Percentiles rank a stretch among this genome's conserved stretches.
phyloP scores from a whole-genome alignment of 2,113 vertebrate genomes.

The Zosterops borbonicus region DNA sequence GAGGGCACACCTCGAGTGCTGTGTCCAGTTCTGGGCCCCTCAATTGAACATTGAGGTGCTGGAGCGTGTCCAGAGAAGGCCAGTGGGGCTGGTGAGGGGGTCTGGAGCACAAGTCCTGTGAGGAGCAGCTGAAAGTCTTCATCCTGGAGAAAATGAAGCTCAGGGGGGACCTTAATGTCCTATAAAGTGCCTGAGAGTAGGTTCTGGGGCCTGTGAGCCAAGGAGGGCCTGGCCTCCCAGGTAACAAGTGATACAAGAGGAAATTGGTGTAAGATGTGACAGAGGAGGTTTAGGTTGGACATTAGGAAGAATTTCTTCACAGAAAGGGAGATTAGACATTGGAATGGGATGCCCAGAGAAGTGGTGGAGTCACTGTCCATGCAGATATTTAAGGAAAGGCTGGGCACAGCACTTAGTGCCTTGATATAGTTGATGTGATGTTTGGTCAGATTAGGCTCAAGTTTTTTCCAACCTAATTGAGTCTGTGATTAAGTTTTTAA shows the following conservation, averaged over 20 bases:
- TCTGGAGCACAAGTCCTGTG: not conserved
- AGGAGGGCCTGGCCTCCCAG: too few species aligned
- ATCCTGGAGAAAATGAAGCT: not conserved
- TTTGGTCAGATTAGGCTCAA: fast-evolving
- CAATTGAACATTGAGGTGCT: not conserved
- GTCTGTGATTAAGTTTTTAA: not conserved
- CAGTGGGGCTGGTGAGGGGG: fast-evolving
- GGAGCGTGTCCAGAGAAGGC: not conserved
- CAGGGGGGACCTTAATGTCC: too few species aligned
- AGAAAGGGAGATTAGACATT: not conserved
- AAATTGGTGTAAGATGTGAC: too few species aligned
- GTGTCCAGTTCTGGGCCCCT: too few species aligned
- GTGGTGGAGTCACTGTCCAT: not conserved
- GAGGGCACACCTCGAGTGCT: not conserved
- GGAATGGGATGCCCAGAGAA: not conserved
- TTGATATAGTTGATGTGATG: not conserved
- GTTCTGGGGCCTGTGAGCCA: too few species aligned
- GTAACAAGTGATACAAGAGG: too few species aligned
- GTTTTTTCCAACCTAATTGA: not conserved
- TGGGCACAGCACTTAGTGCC: not conserved
- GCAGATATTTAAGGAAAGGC: not conserved
- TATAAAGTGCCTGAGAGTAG: too few species aligned
- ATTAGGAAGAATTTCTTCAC: not conserved
- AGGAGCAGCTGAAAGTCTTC: not conserved
- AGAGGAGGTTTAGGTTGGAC: not conserved